Percentiles rank a stretch among this genome's conserved stretches.
Evolutionary conservation across 2,797 vertebrate species (phyloP).

Genomic region (Hoplostethus mediterraneus): DNA sequence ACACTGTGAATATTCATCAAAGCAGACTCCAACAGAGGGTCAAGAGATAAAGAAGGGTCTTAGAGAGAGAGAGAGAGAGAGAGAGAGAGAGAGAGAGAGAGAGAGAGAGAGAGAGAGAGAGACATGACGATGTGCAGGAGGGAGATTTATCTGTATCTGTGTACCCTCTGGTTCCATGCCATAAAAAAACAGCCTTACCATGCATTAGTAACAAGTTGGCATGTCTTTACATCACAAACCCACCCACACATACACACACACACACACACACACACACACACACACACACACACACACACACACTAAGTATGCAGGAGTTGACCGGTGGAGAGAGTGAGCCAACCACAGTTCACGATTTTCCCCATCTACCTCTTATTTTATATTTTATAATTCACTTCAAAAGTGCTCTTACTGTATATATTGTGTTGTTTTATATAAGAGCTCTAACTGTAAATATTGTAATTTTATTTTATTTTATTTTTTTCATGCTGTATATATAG

Average conservation of each 20-base stretch:
- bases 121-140: conserved; percentile 25
- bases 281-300: conserved; percentile 27
- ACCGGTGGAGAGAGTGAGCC: conserved; percentile 55
- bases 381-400: no score
- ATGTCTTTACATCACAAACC: conserved; percentile 77
- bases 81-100: conserved; percentile 4
- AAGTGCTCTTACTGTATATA: no score
- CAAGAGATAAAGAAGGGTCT: conserved; percentile 50
- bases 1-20: conserved; percentile 67
- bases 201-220: conserved; percentile 79
- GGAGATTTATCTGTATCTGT: conserved; percentile 54
- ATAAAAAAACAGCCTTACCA: conserved; percentile 48
- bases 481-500: no score
- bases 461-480: no score
- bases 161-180: conserved; percentile 51
- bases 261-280: conserved; percentile 24
- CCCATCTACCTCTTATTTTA: no score
- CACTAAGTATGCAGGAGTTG: conserved; percentile 55
- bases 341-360: conserved; percentile 70
- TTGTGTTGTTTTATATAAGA: no score
- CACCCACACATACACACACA: conserved; percentile 28
- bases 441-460: no score
- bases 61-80: neutral
- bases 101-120: conserved; percentile 10
- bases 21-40: conserved; percentile 67